Conservation (phyloP, 2,888 invertebrate genomes). For the Laothoe populi region DNA sequence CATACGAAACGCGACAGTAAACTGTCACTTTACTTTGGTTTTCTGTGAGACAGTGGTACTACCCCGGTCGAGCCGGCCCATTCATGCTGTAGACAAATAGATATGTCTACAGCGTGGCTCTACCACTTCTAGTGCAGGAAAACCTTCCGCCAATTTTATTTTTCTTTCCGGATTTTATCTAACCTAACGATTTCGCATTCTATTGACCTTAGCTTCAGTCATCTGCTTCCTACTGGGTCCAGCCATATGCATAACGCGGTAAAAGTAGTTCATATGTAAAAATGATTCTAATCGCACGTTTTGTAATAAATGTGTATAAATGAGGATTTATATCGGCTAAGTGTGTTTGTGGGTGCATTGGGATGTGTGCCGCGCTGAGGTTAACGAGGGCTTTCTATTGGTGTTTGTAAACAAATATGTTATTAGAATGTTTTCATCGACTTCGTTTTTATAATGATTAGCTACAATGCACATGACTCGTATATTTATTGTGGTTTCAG, state of each 20-base stretch:
- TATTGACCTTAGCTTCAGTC: neutral
- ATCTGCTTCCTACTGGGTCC: neutral
- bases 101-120: too few species aligned
- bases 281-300: conserved; percentile 4
- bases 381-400: conserved; percentile 21
- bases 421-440: neutral
- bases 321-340: conserved; percentile 5
- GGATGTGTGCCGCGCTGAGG: conserved; percentile 15
- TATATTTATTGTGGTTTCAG: too few species aligned
- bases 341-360: conserved; percentile 20
- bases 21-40: too few species aligned
- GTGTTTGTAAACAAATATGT: conserved; percentile 4
- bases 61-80: too few species aligned
- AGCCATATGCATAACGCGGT: neutral
- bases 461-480: neutral
- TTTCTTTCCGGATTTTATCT: too few species aligned
- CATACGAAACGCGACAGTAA: too few species aligned
- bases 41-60: too few species aligned
- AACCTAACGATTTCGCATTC: neutral
- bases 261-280: neutral
- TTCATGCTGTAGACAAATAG: too few species aligned
- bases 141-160: too few species aligned
- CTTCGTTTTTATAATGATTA: neutral
- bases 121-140: too few species aligned
- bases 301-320: conserved; percentile 19